phyloP scores from a whole-genome alignment of 2,888 invertebrate genomes.

The Chaetoderma sp. region DNA sequence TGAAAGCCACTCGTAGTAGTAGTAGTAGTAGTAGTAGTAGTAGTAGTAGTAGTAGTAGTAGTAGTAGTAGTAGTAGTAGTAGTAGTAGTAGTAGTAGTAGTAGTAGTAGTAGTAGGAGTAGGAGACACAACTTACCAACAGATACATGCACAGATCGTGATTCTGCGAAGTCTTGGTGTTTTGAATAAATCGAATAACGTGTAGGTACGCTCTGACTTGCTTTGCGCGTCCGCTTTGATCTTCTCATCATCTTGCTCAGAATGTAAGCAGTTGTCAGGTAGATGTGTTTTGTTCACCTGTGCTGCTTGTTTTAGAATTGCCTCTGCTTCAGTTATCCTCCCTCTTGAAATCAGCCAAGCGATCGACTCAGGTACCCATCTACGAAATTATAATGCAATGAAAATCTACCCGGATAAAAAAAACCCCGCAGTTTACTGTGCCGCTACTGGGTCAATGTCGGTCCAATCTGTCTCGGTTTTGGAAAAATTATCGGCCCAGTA shows the following conservation, averaged over 20 bases:
- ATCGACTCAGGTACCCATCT: conserved; percentile 43
- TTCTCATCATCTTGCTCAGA: neutral
- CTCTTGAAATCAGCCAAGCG: conserved; percentile 39
- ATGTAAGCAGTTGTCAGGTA: conserved; percentile 32
- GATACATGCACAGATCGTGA: conserved; percentile 33
- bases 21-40: too few relatives aligned
- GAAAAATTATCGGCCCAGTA: too few relatives aligned
- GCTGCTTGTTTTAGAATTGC: conserved; percentile 35
- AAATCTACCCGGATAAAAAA: too few relatives aligned
- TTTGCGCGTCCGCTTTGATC: neutral
- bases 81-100: too few relatives aligned
- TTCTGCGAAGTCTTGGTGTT: conserved; percentile 35
- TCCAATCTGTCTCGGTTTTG: too few relatives aligned
- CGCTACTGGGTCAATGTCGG: too few relatives aligned
- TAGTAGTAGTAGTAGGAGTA: too few relatives aligned
- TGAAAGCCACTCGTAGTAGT: too few relatives aligned
- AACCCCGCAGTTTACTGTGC: too few relatives aligned
- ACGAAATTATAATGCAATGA: too few relatives aligned
- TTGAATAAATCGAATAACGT: conserved; percentile 30
- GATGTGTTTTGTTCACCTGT: conserved; percentile 27
- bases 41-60: too few relatives aligned
- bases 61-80: too few relatives aligned
- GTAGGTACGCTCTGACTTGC: neutral
- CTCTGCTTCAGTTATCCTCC: conserved; percentile 37
- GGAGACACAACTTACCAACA: conserved; percentile 34